Evolutionary conservation across 2,797 vertebrate species (phyloP).

Genomic region (Melopsittacus undulatus): DNA sequence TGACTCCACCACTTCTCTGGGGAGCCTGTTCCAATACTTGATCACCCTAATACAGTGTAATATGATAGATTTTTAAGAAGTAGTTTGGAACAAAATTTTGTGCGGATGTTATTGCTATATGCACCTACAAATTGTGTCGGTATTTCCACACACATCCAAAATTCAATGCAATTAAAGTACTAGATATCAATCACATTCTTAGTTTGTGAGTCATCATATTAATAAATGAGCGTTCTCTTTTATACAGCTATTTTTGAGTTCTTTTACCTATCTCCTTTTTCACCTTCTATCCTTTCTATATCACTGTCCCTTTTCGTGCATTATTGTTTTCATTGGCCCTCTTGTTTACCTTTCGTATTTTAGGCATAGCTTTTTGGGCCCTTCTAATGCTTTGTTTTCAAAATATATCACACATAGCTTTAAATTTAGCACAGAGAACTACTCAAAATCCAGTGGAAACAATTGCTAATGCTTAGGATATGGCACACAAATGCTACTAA

Average conservation of each 20-base stretch:
- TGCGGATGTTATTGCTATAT: not conserved
- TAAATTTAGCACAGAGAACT: slow-evolving; percentile 7
- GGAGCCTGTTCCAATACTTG: not conserved
- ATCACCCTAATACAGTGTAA: not conserved
- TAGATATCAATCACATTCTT: not conserved
- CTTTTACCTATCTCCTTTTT: not conserved
- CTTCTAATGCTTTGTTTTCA: slow-evolving; percentile 1
- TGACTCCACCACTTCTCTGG: not conserved
- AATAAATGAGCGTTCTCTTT: not conserved
- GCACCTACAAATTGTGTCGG: not conserved
- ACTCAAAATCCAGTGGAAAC: not conserved
- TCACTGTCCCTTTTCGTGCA: not conserved
- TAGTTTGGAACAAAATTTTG: not conserved
- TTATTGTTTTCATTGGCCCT: not conserved
- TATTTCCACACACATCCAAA: not conserved
- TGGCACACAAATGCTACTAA: not conserved
- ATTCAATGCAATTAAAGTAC: not conserved
- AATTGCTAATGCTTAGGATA: not conserved
- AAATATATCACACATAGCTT: not conserved
- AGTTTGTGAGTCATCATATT: slow-evolving; percentile 13
- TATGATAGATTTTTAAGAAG: not conserved
- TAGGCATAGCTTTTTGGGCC: not conserved
- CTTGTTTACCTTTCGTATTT: not conserved
- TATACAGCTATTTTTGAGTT: not conserved
- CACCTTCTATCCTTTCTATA: not conserved